Evolutionary conservation across 1,140 invertebrate genomes (phyloP).

Genomic region (Thaumatotibia leucotreta): DNA sequence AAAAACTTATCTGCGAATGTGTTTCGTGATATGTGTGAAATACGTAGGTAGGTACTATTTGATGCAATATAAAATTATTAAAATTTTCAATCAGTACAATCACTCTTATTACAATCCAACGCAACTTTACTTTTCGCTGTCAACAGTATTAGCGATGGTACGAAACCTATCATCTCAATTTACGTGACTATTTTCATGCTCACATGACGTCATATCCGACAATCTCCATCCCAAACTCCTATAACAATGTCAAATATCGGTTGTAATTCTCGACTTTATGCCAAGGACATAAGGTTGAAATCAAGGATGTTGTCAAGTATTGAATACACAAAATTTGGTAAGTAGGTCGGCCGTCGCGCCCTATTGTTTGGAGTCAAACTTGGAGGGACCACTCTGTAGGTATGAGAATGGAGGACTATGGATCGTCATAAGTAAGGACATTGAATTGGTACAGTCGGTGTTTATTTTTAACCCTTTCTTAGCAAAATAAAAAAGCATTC

Average conservation of each 20-base stretch:
- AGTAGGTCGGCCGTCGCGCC: conserved; percentile 4
- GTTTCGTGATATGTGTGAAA: too few relatives aligned
- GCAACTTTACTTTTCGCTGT: too few relatives aligned
- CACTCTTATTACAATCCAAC: too few relatives aligned
- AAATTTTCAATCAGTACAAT: too few relatives aligned
- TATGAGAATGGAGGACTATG: not conserved
- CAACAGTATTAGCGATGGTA: too few relatives aligned
- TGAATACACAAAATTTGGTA: conserved; percentile 10
- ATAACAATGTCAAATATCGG: not conserved
- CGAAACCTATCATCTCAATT: not conserved
- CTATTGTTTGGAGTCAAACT: not conserved
- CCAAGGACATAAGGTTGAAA: not conserved
- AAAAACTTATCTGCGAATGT: too few relatives aligned
- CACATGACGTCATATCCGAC: not conserved
- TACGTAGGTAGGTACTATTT: too few relatives aligned
- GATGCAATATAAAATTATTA: too few relatives aligned
- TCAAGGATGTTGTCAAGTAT: conserved; percentile 1
- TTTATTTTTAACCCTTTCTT: too few relatives aligned
- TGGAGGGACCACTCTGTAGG: not conserved
- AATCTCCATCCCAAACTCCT: not conserved
- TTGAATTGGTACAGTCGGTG: too few relatives aligned
- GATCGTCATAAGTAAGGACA: too few relatives aligned
- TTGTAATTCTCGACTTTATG: not conserved
- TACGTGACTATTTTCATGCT: not conserved
- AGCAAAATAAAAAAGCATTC: too few relatives aligned